Evolutionary conservation across 2,888 invertebrate genomes (phyloP).

Genomic region (Parnassius glacialis): DNA sequence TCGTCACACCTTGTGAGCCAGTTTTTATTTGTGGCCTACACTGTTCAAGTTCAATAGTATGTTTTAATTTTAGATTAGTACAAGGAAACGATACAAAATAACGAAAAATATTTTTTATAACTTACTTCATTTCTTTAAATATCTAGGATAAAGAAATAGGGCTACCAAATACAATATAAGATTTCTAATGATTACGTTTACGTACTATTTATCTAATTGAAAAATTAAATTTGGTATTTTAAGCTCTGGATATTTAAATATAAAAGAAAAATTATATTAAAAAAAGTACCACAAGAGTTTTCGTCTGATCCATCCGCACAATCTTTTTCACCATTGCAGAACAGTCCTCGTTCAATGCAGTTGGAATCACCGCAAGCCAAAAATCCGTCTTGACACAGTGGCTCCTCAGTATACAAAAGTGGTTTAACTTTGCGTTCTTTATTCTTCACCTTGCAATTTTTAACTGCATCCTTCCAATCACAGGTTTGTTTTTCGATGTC

Average conservation of each 20-base stretch:
- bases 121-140: too few species aligned
- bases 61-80: conserved; percentile 34
- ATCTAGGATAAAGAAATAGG: too few species aligned
- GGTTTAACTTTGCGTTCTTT: conserved; percentile 94
- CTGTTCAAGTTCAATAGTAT: conserved; percentile 52
- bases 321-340: conserved; percentile 96
- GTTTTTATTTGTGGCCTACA: conserved; percentile 39
- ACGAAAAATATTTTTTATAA: too few species aligned
- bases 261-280: too few species aligned
- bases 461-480: conserved; percentile 96
- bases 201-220: too few species aligned
- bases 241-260: too few species aligned
- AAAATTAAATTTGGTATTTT: too few species aligned
- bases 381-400: conserved; percentile 92
- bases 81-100: too few species aligned
- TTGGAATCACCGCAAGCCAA: conserved; percentile 93
- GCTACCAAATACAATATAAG: too few species aligned
- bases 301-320: conserved; percentile 94
- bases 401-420: conserved; percentile 92
- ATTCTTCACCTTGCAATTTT: conserved; percentile 94
- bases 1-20: conserved; percentile 55
- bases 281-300: conserved; percentile 88
- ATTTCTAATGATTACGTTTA: too few species aligned
- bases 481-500: conserved; percentile 97
- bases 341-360: conserved; percentile 93